These are phyloP conservation scores for Poeciliopsis occidentalis DNA, from an alignment of 2,113 vertebrate genomes.

Conservation along the genomic window DNA sequence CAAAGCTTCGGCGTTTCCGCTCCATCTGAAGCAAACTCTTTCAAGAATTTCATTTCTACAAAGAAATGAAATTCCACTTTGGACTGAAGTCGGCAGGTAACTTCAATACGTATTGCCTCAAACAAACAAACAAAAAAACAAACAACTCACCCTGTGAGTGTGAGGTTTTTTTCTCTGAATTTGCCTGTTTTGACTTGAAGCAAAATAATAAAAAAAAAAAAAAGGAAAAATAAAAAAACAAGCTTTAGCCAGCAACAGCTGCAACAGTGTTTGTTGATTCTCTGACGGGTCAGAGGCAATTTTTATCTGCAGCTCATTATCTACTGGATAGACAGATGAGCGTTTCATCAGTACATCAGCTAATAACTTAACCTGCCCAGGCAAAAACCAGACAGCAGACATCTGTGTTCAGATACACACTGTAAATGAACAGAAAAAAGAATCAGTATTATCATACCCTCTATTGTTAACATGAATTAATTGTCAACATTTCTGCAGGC, in stretches of 20 bases:
- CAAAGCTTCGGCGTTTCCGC: conserved; percentile 45
- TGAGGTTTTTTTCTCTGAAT: not conserved
- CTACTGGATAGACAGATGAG: conserved; percentile 1
- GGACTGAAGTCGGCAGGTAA: conserved; percentile 35
- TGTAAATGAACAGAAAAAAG: not conserved
- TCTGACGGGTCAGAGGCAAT: conserved; percentile 22
- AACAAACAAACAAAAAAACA: not conserved
- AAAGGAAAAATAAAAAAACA: conserved; percentile 18
- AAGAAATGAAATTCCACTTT: conserved; percentile 41
- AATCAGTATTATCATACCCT: not conserved
- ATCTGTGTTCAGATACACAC: not conserved
- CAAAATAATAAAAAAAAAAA: conserved; percentile 11
- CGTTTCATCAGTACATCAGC: not conserved
- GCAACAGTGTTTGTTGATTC: conserved; percentile 9
- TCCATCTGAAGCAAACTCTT: conserved; percentile 46
- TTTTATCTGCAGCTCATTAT: conserved; percentile 19
- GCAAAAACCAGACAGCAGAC: not conserved
- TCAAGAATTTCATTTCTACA: conserved; percentile 32
- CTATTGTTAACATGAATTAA: not conserved
- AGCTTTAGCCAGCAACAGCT: not conserved
- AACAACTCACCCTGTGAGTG: conserved; percentile 18
- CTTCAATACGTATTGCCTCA: conserved; percentile 40
- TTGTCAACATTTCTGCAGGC: not conserved
- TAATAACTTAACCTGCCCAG: not conserved
- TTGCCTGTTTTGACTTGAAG: conserved; percentile 17